These are phyloP conservation scores for Upupa epops DNA, from an alignment of 2,113 vertebrate species.

Conservation along the genomic window DNA sequence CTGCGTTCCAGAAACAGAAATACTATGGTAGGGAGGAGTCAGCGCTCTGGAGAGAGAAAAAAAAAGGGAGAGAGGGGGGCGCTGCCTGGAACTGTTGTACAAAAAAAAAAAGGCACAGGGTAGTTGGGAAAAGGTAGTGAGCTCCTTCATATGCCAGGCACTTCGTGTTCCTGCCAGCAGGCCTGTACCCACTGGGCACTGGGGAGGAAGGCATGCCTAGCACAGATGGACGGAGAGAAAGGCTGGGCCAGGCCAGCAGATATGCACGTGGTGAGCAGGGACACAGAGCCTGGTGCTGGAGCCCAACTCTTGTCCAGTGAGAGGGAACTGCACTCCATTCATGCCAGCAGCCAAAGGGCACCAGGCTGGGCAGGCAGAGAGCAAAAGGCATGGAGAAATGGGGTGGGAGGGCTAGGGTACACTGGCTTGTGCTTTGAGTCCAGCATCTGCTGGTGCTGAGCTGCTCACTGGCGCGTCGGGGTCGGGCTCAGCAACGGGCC, in stretches of 20 bases:
- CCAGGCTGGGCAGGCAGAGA: neutral
- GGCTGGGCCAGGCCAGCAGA: neutral
- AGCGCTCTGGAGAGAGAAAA: conserved; percentile 18
- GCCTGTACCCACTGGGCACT: neutral
- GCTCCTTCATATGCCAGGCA: conserved; percentile 98
- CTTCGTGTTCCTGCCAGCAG: conserved; percentile 75
- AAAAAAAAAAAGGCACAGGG: conserved; percentile 66
- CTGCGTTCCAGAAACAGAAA: conserved; percentile 72
- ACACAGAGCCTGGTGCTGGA: neutral
- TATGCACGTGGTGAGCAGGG: neutral
- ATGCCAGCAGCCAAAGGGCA: neutral
- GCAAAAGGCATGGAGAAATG: conserved; percentile 9
- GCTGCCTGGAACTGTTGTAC: conserved; percentile 39
- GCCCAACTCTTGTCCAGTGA: neutral
- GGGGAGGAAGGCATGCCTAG: conserved; percentile 26
- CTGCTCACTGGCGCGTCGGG: neutral
- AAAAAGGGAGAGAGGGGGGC: neutral
- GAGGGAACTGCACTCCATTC: neutral
- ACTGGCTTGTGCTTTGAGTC: conserved; percentile 73
- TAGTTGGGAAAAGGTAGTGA: conserved; percentile 72
- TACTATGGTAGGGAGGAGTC: conserved; percentile 64
- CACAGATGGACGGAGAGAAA: neutral
- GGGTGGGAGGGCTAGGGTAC: neutral
- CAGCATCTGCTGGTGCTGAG: conserved; percentile 47
- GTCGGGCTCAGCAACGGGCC: neutral